phyloP scores from a whole-genome alignment of 2,888 invertebrate genomes.

The Volucella inflata region DNA sequence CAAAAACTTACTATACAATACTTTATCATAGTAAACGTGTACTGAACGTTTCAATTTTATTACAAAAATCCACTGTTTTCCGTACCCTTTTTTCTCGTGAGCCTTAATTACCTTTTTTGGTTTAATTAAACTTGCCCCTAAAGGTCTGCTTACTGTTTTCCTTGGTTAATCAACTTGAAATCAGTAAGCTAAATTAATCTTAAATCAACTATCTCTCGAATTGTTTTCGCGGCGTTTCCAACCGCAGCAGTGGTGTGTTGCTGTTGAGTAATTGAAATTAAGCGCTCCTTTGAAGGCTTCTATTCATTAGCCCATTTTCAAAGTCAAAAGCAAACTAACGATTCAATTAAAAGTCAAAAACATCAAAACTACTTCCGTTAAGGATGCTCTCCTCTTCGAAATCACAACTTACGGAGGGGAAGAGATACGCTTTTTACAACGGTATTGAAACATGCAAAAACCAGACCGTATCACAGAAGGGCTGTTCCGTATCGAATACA shows the following conservation, averaged over 20 bases:
- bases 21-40: too few species aligned
- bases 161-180: conserved; percentile 4
- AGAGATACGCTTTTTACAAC: background rate
- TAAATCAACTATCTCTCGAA: conserved; percentile 1
- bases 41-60: too few species aligned
- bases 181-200: conserved; percentile 24
- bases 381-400: background rate
- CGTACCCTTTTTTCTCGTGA: too few species aligned
- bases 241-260: background rate
- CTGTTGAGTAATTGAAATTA: conserved; percentile 48
- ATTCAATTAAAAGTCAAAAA: conserved; percentile 65
- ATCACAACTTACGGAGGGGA: too few species aligned
- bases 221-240: background rate
- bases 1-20: too few species aligned
- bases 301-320: conserved; percentile 52
- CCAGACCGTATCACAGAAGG: background rate
- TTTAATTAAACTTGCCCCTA: conserved; percentile 12
- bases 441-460: conserved; percentile 20
- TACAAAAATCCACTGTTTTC: too few species aligned
- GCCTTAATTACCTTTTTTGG: background rate
- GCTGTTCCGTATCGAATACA: too few species aligned
- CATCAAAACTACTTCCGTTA: conserved; percentile 20
- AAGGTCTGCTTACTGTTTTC: background rate
- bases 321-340: conserved; percentile 60
- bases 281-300: conserved; percentile 37